Base-by-base conservation (phyloP, 2,888 invertebrate genomes). In the Cephus pulcher region DNA sequence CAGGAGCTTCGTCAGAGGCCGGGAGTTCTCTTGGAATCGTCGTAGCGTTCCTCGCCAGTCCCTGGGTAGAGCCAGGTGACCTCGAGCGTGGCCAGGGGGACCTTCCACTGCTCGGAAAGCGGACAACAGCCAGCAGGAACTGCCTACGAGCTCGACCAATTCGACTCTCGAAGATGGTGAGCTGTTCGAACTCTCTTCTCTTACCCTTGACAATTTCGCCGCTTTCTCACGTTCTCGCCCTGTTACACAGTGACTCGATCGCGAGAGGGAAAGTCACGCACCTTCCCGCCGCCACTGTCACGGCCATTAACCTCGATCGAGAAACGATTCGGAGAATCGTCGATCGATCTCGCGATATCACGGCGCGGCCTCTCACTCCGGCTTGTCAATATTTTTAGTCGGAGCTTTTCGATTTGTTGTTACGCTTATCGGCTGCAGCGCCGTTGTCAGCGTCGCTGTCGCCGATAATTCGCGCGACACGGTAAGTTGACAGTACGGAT, bases 351-450 rank as follows among this genome's bases (percentile, higher is more conserved):
- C 56, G 56, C 56, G 56, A 56, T 56, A 56, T 56, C 56, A 56
- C 56, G 56, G 56, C 56, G 56, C 56, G 56, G 56, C 56, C 56
- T 40, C 40, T 56, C 69, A 30, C 33, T 40, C 40, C 34, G 56
- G 75, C 70, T 75, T 56, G 74, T 78, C 78, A 75, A 75, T 78
- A 75, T 70, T 78, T 75, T 78, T 75, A 37, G 73, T 34, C 15
- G 33, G 37, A 78, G 70, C 74, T 77, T 34, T 74, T 34, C 30
- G 92, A 92, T 98, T 56, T 56, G 56, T 56, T 56, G 56, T 98
- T 11, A 97, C 95, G 77, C 94, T 93, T 75, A 97, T 93, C 83
- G 96, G 95, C 74, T 93, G 92, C 83, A 94, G 93, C 81, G 95
- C 94, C 88, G 95, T 94, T 11, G 92, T 89, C 76, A 94, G 93